phyloP scores from a whole-genome alignment of 2,888 invertebrate genomes.

The Ctenicera cuprea region DNA sequence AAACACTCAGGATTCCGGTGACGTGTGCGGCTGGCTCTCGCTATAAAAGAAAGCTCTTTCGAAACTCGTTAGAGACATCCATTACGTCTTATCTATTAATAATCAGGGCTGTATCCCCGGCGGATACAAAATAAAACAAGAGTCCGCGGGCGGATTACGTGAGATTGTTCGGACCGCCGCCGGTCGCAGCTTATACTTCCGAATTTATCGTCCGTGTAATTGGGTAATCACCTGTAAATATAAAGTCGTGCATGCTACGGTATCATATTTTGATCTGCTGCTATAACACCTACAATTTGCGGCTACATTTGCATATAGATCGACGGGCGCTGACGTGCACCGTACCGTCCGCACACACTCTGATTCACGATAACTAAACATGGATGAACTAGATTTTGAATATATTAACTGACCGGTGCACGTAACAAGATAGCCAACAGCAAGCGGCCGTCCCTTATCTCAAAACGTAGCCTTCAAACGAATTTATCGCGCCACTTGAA shows the following conservation, averaged over 20 bases:
- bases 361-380: constrained; percentile 63
- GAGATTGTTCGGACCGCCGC: constrained; percentile 50
- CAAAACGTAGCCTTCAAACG: constrained; percentile 40
- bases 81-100: constrained; percentile 60
- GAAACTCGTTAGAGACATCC: constrained; percentile 60
- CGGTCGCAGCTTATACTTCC: constrained; percentile 45
- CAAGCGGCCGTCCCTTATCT: constrained; percentile 53
- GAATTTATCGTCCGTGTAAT: constrained; percentile 54
- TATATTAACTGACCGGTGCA: constrained; percentile 56
- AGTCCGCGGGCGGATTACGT: constrained; percentile 51
- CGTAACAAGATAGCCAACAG: constrained; percentile 52
- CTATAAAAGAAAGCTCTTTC: constrained; percentile 60
- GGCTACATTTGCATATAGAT: constrained; percentile 65
- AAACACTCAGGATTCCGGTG: constrained; percentile 55
- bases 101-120: constrained; percentile 55
- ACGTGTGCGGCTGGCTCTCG: constrained; percentile 50
- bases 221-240: constrained; percentile 60
- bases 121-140: constrained; percentile 54
- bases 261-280: constrained; percentile 59
- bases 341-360: constrained; percentile 52
- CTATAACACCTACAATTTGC: constrained; percentile 64
- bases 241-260: constrained; percentile 50
- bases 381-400: constrained; percentile 61
- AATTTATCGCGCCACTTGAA: constrained; percentile 49
- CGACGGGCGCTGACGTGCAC: constrained; percentile 60